A percentile compares a stretch with the other conserved stretches of the same genome.
These are phyloP conservation scores for Rhynchopsitta pachyrhyncha DNA, from an alignment of 2,113 vertebrate genomes.

Conservation along the genomic window DNA sequence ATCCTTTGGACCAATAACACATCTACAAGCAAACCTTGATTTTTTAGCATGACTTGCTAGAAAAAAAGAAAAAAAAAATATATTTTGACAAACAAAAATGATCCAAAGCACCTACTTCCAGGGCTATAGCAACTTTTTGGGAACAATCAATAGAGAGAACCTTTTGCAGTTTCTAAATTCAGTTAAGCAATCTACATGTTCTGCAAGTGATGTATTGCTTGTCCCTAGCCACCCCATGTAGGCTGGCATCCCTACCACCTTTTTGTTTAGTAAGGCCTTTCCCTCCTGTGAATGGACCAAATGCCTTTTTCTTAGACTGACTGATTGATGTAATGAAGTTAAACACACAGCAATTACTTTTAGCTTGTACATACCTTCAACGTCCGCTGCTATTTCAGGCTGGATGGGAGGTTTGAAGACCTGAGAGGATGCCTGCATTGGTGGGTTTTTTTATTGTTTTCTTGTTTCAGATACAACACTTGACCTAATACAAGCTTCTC, in stretches of 20 bases:
- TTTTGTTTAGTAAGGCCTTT: background rate
- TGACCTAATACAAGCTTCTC: background rate
- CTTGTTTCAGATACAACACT: background rate
- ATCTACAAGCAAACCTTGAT: background rate
- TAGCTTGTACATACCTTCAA: rapidly evolving
- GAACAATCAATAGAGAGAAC: background rate
- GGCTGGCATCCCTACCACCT: background rate
- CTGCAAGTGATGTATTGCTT: background rate
- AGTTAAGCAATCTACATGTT: background rate
- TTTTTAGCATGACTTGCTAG: background rate
- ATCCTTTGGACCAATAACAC: background rate
- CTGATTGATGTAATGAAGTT: background rate
- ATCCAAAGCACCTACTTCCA: background rate
- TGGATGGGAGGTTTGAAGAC: background rate
- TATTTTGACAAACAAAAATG: rapidly evolving
- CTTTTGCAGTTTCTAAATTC: background rate
- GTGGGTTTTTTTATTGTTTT: background rate
- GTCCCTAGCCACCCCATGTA: rapidly evolving
- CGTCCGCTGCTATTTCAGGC: background rate
- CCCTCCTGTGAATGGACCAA: rapidly evolving
- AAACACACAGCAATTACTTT: background rate
- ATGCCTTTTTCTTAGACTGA: background rate
- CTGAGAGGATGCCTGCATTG: background rate
- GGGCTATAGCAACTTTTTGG: background rate
- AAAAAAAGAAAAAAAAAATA: rapidly evolving